These are phyloP conservation scores for Paramuricea clavata DNA, from an alignment of 92 coral and sea anemone species.

Conservation along the genomic window DNA sequence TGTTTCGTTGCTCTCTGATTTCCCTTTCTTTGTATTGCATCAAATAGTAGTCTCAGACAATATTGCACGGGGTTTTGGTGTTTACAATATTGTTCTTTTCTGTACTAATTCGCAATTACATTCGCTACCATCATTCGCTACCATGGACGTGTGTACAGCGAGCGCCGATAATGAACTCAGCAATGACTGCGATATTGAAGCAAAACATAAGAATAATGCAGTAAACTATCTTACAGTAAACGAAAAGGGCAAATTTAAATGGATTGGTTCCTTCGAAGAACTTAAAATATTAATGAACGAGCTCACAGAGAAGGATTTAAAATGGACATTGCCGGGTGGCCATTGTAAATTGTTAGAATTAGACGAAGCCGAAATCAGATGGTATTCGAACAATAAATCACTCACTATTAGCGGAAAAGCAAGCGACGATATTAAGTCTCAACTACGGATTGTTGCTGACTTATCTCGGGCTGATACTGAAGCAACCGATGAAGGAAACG, in stretches of 20 bases:
- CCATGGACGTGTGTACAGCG: no score
- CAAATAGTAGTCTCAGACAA: no score
- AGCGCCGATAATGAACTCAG: no score
- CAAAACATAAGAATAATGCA: background rate
- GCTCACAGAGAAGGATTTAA: background rate
- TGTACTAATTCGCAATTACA: no score
- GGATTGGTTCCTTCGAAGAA: background rate
- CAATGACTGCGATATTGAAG: no score
- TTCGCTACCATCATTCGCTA: no score
- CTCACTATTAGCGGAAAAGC: background rate
- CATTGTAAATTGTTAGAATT: background rate
- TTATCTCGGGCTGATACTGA: background rate
- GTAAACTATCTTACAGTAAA: background rate
- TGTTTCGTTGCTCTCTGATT: no score
- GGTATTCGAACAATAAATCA: background rate
- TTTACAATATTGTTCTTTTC: no score
- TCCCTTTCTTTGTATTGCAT: no score
- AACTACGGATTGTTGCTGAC: background rate
- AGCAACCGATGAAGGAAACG: background rate
- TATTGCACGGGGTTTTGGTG: no score
- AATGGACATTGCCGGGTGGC: background rate
- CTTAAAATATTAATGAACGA: background rate
- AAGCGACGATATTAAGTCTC: background rate
- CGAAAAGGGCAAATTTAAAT: conserved; percentile 6
- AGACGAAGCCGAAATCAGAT: background rate